phyloP scores from a whole-genome alignment of 2,113 vertebrate species.

The Beaufortia kweichowensis region DNA sequence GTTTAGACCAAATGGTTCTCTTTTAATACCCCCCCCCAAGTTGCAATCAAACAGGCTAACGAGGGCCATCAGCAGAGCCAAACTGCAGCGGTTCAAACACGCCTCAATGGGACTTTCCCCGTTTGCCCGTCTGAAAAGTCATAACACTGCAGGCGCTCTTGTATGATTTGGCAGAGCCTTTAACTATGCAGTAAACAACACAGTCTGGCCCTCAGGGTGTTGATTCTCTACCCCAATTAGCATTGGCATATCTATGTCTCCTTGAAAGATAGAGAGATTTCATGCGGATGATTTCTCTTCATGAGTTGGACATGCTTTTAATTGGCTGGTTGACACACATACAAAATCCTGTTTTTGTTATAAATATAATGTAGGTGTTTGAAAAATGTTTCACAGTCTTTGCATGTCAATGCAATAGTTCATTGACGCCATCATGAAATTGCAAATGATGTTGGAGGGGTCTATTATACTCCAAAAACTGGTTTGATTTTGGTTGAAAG shows the following conservation, averaged over 20 bases:
- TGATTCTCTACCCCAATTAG: constrained; percentile 19
- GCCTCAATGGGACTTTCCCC: not conserved
- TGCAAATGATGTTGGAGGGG: no score
- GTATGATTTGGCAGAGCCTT: constrained; percentile 19
- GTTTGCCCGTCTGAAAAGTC: constrained; percentile 10
- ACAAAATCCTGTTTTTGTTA: no score
- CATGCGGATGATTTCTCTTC: no score
- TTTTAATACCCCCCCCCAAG: constrained; percentile 13
- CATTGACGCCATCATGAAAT: no score
- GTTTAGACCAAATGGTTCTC: constrained; percentile 6
- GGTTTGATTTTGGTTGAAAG: no score
- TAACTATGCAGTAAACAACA: constrained; percentile 32
- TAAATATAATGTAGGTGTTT: no score
- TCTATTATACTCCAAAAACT: no score
- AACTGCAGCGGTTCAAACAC: constrained; percentile 6
- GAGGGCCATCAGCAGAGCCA: constrained; percentile 19
- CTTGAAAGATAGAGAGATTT: not conserved
- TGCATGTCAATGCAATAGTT: no score
- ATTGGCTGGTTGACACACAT: no score
- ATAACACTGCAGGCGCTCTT: constrained; percentile 28
- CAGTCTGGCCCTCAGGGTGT: constrained; percentile 8
- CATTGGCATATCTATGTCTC: constrained; percentile 26
- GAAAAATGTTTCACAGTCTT: no score
- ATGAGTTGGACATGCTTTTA: no score
- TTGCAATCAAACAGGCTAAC: constrained; percentile 29